These are phyloP conservation scores for Altica lythri DNA, from an alignment of 2,888 invertebrate genomes.

Conservation along the genomic window DNA sequence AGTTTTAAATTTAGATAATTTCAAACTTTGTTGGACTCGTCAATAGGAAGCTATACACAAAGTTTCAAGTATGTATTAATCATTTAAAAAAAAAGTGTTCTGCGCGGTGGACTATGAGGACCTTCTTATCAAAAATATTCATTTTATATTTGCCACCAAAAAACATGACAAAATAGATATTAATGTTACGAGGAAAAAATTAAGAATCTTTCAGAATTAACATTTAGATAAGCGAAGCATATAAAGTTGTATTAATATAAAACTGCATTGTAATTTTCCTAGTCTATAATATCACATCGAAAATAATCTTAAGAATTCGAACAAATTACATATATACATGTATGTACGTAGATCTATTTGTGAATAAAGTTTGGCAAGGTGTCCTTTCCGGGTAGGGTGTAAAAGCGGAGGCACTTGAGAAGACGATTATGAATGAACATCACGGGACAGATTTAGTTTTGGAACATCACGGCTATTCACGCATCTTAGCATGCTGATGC, in stretches of 20 bases:
- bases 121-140: too few relatives aligned
- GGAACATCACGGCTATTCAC: constrained; percentile 43
- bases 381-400: constrained; percentile 48
- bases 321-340: constrained; percentile 37
- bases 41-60: too few relatives aligned
- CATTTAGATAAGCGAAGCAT: too few relatives aligned
- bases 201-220: too few relatives aligned
- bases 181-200: too few relatives aligned
- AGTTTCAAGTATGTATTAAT: too few relatives aligned
- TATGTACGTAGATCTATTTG: constrained; percentile 44
- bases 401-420: constrained; percentile 35
- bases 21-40: too few relatives aligned
- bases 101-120: too few relatives aligned
- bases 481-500: constrained; percentile 36
- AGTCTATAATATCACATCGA: constrained; percentile 23
- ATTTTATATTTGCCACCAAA: too few relatives aligned
- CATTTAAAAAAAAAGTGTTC: too few relatives aligned
- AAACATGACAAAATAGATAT: too few relatives aligned
- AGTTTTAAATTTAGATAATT: too few relatives aligned
- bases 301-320: constrained; percentile 47
- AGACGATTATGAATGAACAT: constrained; percentile 50
- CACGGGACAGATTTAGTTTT: constrained; percentile 45
- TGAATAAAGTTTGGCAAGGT: constrained; percentile 53
- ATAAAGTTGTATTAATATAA: neutral
- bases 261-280: constrained; percentile 1